These are phyloP conservation scores for Laticauda laticaudata DNA, from an alignment of 2,113 vertebrate genomes.

Conservation along the genomic window DNA sequence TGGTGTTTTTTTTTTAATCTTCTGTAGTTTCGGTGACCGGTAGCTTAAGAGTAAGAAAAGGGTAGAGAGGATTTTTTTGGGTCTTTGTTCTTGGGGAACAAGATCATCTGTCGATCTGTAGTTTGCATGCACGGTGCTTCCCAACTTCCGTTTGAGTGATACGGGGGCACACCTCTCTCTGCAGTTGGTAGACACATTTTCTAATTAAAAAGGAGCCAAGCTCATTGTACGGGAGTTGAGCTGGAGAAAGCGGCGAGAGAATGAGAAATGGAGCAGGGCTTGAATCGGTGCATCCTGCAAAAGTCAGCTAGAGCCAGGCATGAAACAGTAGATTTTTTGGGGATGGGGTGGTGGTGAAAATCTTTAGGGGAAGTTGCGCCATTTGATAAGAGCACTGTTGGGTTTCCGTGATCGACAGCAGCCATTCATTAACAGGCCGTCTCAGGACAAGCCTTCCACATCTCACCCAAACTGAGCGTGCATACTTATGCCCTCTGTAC, in stretches of 20 bases:
- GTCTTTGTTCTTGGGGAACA: background rate
- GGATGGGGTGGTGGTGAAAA: background rate
- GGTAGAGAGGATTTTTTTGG: background rate
- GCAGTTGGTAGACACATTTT: slow-evolving; percentile 43
- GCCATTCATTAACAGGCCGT: background rate
- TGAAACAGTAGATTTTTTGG: background rate
- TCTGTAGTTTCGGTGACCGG: background rate
- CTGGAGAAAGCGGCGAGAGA: background rate
- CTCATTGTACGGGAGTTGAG: background rate
- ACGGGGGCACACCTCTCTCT: background rate
- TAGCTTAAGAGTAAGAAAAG: background rate
- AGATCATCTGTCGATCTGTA: background rate
- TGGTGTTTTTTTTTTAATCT: background rate
- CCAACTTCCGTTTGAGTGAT: slow-evolving; percentile 50
- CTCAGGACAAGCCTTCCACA: background rate
- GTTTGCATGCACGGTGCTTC: slow-evolving; percentile 31
- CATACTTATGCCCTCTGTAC: background rate
- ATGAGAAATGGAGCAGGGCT: accelerated
- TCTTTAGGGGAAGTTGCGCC: slow-evolving; percentile 8
- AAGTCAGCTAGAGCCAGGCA: background rate
- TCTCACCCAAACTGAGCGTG: background rate
- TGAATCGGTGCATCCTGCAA: background rate
- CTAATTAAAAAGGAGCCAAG: slow-evolving; percentile 57
- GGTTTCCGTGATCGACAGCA: background rate
- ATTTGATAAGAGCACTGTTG: background rate